Percentiles rank a stretch among this genome's conserved stretches.
Conservation (phyloP, 2,113 vertebrate genomes). For the Phylloscopus whistleri region DNA sequence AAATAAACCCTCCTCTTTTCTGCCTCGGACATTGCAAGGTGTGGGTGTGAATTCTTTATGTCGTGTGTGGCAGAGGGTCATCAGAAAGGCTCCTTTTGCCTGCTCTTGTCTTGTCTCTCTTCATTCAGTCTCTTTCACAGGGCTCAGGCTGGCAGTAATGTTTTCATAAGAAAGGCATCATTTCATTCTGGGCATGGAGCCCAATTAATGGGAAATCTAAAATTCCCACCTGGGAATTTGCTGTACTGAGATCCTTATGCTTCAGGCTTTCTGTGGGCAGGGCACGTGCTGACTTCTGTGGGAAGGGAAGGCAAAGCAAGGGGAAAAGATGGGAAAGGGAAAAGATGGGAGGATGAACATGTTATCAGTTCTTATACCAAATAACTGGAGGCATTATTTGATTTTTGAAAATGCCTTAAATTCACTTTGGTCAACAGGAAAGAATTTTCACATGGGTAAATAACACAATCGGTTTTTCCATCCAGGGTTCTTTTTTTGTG, state of each 20-base stretch:
- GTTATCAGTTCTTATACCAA: neutral
- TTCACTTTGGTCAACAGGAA: neutral
- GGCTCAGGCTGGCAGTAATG: neutral
- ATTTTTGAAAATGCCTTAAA: neutral
- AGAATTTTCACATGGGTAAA: neutral
- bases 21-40: too few relatives aligned
- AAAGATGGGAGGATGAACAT: neutral
- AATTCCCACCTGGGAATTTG: neutral
- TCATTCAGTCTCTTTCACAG: neutral
- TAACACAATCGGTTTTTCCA: neutral
- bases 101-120: neutral
- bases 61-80: neutral
- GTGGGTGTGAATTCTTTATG: too few relatives aligned
- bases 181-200: neutral
- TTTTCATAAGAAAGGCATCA: neutral
- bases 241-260: neutral
- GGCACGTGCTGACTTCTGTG: neutral
- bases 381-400: neutral
- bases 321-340: too few relatives aligned
- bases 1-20: too few relatives aligned
- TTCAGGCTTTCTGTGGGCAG: neutral
- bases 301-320: neutral
- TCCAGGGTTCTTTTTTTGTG: neutral
- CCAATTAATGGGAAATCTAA: neutral
- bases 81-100: neutral